Evolutionary conservation across 2,797 vertebrate genomes (phyloP).

Genomic region (Gadopsis bispinosus): DNA sequence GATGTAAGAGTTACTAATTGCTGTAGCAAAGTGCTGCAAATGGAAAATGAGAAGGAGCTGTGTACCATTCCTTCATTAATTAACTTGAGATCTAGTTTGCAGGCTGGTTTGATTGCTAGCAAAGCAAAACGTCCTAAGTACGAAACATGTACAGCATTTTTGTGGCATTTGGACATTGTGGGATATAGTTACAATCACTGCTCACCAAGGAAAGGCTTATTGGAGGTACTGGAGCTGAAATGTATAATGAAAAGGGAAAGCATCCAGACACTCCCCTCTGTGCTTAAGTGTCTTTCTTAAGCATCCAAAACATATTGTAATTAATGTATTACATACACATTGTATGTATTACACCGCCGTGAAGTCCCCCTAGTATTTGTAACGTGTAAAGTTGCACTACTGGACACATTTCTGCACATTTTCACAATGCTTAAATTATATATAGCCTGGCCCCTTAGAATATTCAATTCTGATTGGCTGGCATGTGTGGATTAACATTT

Average conservation of each 20-base stretch:
- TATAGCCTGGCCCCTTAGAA: background rate
- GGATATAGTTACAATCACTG: constrained; percentile 18
- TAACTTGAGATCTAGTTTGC: constrained; percentile 44
- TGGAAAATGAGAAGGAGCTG: constrained; percentile 56
- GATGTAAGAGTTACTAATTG: constrained; percentile 65
- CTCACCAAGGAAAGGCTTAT: constrained; percentile 7
- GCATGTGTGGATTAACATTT: background rate
- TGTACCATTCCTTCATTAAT: constrained; percentile 61
- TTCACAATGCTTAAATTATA: background rate
- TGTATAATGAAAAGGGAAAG: constrained; percentile 15
- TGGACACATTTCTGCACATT: background rate
- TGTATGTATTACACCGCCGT: background rate
- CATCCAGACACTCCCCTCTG: background rate
- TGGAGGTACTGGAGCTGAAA: constrained; percentile 21
- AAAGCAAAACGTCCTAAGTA: constrained; percentile 28
- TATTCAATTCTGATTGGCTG: background rate
- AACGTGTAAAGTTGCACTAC: background rate
- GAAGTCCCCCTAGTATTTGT: background rate
- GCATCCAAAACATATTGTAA: constrained; percentile 8
- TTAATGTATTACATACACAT: background rate
- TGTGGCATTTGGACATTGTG: constrained; percentile 18
- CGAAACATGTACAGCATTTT: background rate
- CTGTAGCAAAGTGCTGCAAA: constrained; percentile 61
- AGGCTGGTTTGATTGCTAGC: constrained; percentile 41
- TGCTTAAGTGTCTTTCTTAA: background rate